phyloP scores from a whole-genome alignment of 2,113 vertebrate species.

The Cochlearius cochlearius region DNA sequence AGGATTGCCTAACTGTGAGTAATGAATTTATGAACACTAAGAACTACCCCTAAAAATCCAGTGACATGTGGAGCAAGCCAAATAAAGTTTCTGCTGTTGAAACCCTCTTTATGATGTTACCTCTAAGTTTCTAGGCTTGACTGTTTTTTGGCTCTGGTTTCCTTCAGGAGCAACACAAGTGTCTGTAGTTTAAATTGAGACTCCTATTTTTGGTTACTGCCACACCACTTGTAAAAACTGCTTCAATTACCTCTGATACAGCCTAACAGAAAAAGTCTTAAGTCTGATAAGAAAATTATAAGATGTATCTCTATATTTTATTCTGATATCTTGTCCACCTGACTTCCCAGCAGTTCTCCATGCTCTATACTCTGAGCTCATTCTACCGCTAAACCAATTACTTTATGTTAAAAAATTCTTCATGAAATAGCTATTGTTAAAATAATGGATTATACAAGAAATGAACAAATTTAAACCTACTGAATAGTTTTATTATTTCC shows the following conservation, averaged over 20 bases:
- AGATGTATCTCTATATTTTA: neutral
- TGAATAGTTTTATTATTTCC: neutral
- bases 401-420: neutral
- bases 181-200: neutral
- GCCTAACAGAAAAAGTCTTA: neutral
- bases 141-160: neutral
- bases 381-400: neutral
- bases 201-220: neutral
- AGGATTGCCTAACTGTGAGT: neutral
- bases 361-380: neutral
- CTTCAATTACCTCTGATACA: neutral
- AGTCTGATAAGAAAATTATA: neutral
- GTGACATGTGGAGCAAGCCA: neutral
- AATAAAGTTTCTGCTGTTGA: neutral
- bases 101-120: neutral
- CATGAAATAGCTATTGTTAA: neutral
- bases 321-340: neutral
- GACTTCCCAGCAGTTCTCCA: neutral
- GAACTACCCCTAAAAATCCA: neutral
- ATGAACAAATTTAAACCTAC: neutral
- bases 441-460: neutral
- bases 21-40: neutral
- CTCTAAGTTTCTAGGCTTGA: neutral
- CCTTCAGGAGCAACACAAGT: neutral
- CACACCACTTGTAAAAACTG: neutral